These are phyloP conservation scores for Talpa occidentalis DNA, from an alignment of 2,113 vertebrate genomes.

Conservation along the genomic window DNA sequence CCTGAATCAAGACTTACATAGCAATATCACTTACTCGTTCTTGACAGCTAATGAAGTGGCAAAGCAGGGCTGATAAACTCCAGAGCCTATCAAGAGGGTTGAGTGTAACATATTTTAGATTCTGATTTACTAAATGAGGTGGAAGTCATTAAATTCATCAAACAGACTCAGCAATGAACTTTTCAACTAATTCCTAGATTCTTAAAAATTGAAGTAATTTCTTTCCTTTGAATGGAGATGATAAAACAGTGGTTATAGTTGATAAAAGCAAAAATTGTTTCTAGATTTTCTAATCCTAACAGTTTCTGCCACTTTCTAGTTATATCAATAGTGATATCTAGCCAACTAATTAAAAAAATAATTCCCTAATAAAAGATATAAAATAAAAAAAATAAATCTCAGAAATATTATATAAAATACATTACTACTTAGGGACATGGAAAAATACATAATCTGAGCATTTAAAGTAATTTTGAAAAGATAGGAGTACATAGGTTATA, in stretches of 20 bases:
- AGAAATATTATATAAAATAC: constrained; percentile 20
- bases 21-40: constrained; percentile 56
- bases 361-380: constrained; percentile 47
- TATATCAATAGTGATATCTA: constrained; percentile 23
- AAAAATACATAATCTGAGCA: constrained; percentile 48
- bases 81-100: constrained; percentile 57
- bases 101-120: constrained; percentile 38
- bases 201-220: constrained; percentile 29
- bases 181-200: constrained; percentile 63
- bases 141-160: constrained; percentile 65
- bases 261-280: background rate
- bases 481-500: background rate
- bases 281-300: constrained; percentile 10
- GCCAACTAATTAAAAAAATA: constrained; percentile 63
- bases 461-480: constrained; percentile 39
- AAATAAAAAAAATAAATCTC: constrained; percentile 50
- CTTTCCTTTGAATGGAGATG: constrained; percentile 13
- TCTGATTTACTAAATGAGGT: constrained; percentile 60
- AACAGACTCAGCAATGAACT: constrained; percentile 60
- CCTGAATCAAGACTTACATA: constrained; percentile 43
- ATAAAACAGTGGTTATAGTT: background rate
- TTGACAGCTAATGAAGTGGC: constrained; percentile 76
- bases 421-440: constrained; percentile 17
- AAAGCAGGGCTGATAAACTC: constrained; percentile 68
- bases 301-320: constrained; percentile 39